Conservation (phyloP, 2,888 invertebrate genomes). For the Pycnomerus fuliginosus region DNA sequence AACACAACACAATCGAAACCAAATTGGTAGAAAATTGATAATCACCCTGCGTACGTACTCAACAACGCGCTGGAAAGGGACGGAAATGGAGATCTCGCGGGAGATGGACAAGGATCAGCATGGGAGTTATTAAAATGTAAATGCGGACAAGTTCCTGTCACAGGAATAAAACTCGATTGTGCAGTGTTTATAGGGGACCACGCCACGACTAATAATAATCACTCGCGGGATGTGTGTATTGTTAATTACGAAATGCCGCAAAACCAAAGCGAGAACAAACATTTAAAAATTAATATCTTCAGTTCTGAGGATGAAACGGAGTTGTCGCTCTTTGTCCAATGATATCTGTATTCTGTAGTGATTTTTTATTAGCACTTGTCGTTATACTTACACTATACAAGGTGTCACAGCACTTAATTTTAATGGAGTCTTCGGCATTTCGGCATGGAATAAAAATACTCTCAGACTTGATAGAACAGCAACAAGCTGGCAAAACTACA, state of each 20-base stretch:
- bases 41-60: constrained; percentile 47
- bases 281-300: too few species aligned
- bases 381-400: too few species aligned
- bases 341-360: too few species aligned
- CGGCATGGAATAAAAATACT: too few species aligned
- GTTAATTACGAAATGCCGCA: constrained; percentile 46
- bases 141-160: constrained; percentile 40
- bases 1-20: constrained; percentile 52
- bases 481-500: too few species aligned
- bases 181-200: constrained; percentile 38
- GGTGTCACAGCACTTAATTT: too few species aligned
- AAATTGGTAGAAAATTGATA: constrained; percentile 57
- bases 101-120: constrained; percentile 36
- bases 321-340: too few species aligned
- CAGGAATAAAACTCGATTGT: constrained; percentile 51
- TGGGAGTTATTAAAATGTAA: constrained; percentile 52
- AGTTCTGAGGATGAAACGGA: too few species aligned
- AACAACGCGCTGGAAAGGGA: constrained; percentile 39
- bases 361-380: too few species aligned
- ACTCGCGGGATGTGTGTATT: constrained; percentile 44
- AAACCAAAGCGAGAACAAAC: constrained; percentile 5
- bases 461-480: too few species aligned
- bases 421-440: too few species aligned
- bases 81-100: constrained; percentile 22
- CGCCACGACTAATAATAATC: constrained; percentile 41